phyloP scores from a whole-genome alignment of 2,113 vertebrate genomes.

The Phodopus roborovskii region DNA sequence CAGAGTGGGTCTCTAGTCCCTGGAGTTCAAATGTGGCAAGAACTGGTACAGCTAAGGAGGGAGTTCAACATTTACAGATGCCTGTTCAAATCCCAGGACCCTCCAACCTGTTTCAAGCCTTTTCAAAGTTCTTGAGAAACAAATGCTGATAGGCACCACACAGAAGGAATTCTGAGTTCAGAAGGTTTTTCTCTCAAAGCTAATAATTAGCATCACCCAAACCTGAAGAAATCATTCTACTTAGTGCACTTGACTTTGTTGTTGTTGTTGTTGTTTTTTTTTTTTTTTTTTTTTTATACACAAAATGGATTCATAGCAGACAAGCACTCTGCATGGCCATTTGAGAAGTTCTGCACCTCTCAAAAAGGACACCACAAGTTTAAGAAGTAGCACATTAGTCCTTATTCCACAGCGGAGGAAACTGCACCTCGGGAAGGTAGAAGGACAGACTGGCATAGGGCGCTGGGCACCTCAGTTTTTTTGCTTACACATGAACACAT shows the following conservation, averaged over 20 bases:
- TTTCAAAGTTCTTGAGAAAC: background rate
- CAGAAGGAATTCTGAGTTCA: background rate
- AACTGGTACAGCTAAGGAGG: background rate
- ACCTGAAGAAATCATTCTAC: background rate
- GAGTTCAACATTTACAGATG: background rate
- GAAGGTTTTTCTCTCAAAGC: background rate
- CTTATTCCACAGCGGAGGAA: background rate
- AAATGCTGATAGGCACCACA: background rate
- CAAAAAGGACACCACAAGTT: background rate
- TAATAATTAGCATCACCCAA: background rate
- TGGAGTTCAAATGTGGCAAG: background rate
- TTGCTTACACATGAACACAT: background rate
- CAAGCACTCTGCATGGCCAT: background rate
- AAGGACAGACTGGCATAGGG: background rate
- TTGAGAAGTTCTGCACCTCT: background rate
- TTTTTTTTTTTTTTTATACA: background rate
- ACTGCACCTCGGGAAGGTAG: background rate
- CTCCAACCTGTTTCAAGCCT: background rate
- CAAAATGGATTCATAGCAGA: background rate
- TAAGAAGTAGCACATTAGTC: background rate
- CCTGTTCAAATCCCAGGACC: background rate
- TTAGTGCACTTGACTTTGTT: background rate
- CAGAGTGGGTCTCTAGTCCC: background rate
- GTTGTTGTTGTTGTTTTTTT: no score
- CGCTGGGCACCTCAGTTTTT: background rate